A percentile compares a stretch with the other conserved stretches of the same genome.
These are phyloP conservation scores for Scomber colias DNA, from an alignment of 2,113 vertebrate species.

Conservation along the genomic window DNA sequence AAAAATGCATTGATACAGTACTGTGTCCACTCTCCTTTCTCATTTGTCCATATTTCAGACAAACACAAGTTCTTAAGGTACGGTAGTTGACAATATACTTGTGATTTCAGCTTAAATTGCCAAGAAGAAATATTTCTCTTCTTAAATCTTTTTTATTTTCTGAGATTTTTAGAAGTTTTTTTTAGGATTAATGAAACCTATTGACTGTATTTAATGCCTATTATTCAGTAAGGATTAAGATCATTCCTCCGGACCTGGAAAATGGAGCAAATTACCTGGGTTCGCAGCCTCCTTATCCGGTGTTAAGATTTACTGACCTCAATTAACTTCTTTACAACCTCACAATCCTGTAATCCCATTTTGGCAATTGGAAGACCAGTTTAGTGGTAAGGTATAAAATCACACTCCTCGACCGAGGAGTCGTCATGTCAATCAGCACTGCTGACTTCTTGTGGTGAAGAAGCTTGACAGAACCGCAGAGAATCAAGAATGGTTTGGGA, in stretches of 20 bases:
- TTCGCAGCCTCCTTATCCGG: not conserved
- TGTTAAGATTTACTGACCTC: conserved; percentile 35
- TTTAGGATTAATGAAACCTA: not conserved
- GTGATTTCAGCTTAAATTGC: no score
- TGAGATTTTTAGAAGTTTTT: no score
- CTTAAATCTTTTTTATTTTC: no score
- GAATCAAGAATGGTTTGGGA: conserved; percentile 53
- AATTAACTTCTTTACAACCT: conserved; percentile 8
- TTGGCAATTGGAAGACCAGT: conserved; percentile 9
- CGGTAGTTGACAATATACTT: no score
- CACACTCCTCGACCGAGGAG: not conserved
- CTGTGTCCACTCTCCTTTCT: no score
- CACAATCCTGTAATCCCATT: conserved; percentile 51
- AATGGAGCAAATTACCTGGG: conserved; percentile 31
- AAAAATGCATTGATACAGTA: not conserved
- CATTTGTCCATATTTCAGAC: not conserved
- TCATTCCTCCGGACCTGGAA: conserved; percentile 16
- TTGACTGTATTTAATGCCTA: not conserved
- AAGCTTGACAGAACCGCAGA: conserved; percentile 1
- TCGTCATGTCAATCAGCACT: not conserved
- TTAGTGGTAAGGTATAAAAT: conserved; percentile 56
- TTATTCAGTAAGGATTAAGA: conserved; percentile 32
- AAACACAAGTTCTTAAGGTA: no score
- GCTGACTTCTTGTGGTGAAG: not conserved
- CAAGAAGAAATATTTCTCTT: no score